A percentile compares a stretch with the other conserved stretches of the same genome.
phyloP scores from a whole-genome alignment of 2,113 vertebrate genomes.

The Dendropsophus ebraccatus region DNA sequence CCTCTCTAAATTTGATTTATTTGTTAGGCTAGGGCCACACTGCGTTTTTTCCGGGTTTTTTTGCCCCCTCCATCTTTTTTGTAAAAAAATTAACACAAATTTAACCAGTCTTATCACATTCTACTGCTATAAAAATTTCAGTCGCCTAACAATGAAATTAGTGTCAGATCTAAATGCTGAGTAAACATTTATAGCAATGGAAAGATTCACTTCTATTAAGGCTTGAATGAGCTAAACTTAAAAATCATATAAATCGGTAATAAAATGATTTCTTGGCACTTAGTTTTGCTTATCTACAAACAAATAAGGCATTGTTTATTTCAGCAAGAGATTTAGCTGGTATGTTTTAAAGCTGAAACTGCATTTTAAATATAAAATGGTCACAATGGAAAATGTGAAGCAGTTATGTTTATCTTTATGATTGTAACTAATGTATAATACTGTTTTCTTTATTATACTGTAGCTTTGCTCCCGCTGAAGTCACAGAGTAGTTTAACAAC shows the following conservation, averaged over 20 bases:
- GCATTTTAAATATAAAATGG: constrained; percentile 14
- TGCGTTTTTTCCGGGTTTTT: too few relatives aligned
- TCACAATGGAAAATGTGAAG: background rate
- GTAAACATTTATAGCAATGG: constrained; percentile 65
- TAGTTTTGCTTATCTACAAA: constrained; percentile 45
- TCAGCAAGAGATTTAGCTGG: background rate
- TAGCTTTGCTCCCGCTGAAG: background rate
- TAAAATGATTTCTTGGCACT: constrained; percentile 21
- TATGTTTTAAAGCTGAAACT: constrained; percentile 29
- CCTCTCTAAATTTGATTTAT: too few relatives aligned
- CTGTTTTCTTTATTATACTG: background rate
- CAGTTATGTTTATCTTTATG: background rate
- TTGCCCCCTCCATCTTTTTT: too few relatives aligned
- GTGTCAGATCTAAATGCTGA: constrained; percentile 66
- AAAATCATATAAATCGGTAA: constrained; percentile 59
- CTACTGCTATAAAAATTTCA: constrained; percentile 67
- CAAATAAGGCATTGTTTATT: constrained; percentile 35
- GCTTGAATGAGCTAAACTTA: constrained; percentile 52
- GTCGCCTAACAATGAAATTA: constrained; percentile 69
- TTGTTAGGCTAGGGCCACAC: too few relatives aligned
- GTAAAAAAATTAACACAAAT: constrained; percentile 67
- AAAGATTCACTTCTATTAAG: constrained; percentile 62
- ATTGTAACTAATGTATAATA: background rate
- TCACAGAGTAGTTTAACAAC: background rate
- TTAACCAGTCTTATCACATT: constrained; percentile 65